phyloP scores from a whole-genome alignment of 1,140 invertebrate genomes.

The Elysia chlorotica region DNA sequence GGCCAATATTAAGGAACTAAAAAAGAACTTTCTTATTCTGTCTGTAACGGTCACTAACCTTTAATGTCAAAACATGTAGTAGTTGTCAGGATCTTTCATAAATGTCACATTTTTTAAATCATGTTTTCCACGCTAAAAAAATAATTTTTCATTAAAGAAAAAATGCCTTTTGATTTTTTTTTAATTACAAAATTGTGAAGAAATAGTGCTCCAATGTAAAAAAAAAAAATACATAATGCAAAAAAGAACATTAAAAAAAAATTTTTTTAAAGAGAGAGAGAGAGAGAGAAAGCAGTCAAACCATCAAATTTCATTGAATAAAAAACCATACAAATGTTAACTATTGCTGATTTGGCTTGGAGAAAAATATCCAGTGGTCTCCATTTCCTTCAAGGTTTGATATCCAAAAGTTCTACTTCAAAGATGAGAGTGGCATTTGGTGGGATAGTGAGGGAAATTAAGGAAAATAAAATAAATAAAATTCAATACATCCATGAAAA shows the following conservation, averaged over 20 bases:
- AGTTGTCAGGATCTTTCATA: too few relatives aligned
- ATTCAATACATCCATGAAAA: neutral
- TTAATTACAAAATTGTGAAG: too few relatives aligned
- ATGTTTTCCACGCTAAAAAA: too few relatives aligned
- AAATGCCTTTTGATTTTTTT: too few relatives aligned
- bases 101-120: too few relatives aligned
- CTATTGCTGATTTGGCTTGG: neutral
- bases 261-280: neutral
- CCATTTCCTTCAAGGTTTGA: neutral
- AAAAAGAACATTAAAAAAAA: too few relatives aligned
- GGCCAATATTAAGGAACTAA: too few relatives aligned
- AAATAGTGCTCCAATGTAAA: neutral
- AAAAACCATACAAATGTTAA: too few relatives aligned
- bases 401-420: slow-evolving; percentile 72
- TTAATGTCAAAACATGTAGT: too few relatives aligned
- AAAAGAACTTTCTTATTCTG: too few relatives aligned
- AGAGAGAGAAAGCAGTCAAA: neutral
- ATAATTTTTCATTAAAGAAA: too few relatives aligned
- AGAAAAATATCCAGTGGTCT: neutral
- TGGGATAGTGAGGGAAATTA: slow-evolving; percentile 70
- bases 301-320: neutral
- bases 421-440: slow-evolving; percentile 84
- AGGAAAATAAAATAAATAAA: slow-evolving; percentile 27
- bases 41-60: too few relatives aligned
- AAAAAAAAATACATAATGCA: neutral